These are phyloP conservation scores for Pristionchus maxplancki DNA, from an alignment of 2,888 invertebrate species.

Conservation along the genomic window DNA sequence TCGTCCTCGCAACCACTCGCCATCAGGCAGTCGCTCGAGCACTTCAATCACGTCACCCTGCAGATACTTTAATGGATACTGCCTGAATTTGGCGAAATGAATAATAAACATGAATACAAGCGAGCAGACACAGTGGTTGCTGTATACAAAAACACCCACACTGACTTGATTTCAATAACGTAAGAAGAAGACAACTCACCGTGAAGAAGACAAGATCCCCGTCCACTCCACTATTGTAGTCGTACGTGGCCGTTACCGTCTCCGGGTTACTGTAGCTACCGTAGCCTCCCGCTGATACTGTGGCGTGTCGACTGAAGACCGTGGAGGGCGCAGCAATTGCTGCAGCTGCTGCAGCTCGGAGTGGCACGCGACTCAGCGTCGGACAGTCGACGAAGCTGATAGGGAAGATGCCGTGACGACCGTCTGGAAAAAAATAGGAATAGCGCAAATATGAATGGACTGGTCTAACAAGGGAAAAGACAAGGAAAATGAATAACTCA, in stretches of 20 bases:
- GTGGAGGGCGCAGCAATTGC: background rate
- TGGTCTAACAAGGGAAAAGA: background rate
- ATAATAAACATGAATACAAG: too few species aligned
- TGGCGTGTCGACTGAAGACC: background rate
- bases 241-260: constrained; percentile 65
- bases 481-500: background rate
- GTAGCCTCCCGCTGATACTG: background rate
- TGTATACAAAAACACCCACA: too few species aligned
- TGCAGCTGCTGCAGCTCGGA: background rate
- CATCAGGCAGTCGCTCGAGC: constrained; percentile 41
- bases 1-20: constrained; percentile 45
- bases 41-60: constrained; percentile 52
- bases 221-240: constrained; percentile 66
- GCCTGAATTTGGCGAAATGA: too few species aligned
- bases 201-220: constrained; percentile 57
- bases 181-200: background rate
- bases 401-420: constrained; percentile 71
- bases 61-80: too few species aligned
- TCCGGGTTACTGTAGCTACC: background rate
- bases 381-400: constrained; percentile 65
- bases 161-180: too few species aligned
- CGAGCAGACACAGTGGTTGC: too few species aligned
- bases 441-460: background rate
- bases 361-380: constrained; percentile 55
- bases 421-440: constrained; percentile 51